phyloP scores from a whole-genome alignment of 2,888 invertebrate species.

The Homarus gammarus region DNA sequence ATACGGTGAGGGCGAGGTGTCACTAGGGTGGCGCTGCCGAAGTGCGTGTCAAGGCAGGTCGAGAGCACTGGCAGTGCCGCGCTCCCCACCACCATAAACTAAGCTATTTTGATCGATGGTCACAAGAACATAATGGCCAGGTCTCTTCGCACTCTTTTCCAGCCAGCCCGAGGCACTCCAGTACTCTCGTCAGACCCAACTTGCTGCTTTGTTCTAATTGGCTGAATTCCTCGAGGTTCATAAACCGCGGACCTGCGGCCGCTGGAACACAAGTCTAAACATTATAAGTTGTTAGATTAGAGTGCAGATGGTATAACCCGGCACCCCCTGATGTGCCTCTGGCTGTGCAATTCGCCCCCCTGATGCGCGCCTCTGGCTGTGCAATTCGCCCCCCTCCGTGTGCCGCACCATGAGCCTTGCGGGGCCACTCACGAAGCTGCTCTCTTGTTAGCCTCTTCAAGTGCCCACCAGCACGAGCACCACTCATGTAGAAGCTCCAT shows the following conservation, averaged over 20 bases:
- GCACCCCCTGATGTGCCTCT: slow-evolving; percentile 10
- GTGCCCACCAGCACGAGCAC: neutral
- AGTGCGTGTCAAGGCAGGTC: too few relatives aligned
- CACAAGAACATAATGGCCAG: neutral
- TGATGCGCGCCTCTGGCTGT: neutral
- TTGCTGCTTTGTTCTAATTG: slow-evolving; percentile 24
- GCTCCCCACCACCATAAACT: too few relatives aligned
- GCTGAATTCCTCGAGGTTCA: slow-evolving; percentile 37
- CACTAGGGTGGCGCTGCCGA: too few relatives aligned
- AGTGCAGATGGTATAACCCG: slow-evolving; percentile 43
- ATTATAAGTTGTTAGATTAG: slow-evolving; percentile 50
- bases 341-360: slow-evolving; percentile 14
- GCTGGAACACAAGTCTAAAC: slow-evolving; percentile 50
- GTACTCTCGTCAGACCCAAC: neutral
- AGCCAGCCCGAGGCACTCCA: neutral
- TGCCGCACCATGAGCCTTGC: slow-evolving; percentile 33
- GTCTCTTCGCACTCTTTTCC: neutral
- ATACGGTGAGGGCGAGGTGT: too few relatives aligned
- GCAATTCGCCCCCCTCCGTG: slow-evolving; percentile 17
- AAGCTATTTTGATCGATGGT: too few relatives aligned
- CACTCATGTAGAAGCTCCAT: too few relatives aligned
- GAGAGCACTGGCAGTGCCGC: too few relatives aligned
- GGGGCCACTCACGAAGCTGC: slow-evolving; percentile 50
- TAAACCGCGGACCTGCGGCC: slow-evolving; percentile 28
- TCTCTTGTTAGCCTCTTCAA: slow-evolving; percentile 7